These are phyloP conservation scores for Carollia perspicillata DNA, from an alignment of 2,113 vertebrate genomes.

Conservation along the genomic window DNA sequence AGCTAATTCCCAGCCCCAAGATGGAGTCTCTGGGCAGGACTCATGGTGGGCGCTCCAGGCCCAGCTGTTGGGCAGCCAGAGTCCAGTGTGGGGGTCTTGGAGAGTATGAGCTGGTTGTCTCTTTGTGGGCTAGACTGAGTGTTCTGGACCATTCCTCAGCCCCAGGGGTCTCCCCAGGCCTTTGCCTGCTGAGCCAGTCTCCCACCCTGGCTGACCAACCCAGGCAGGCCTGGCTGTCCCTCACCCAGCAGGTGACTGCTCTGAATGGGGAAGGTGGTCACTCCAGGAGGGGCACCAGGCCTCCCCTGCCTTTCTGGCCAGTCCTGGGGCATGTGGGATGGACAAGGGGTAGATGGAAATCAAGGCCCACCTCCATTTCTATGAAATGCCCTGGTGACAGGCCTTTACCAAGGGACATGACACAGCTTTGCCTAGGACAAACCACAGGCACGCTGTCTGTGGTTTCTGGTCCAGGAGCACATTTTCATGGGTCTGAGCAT, in stretches of 20 bases:
- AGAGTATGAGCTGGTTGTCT: background rate
- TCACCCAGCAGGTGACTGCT: background rate
- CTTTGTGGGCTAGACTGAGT: background rate
- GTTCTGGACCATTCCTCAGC: background rate
- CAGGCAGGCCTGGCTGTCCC: background rate
- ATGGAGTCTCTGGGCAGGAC: background rate
- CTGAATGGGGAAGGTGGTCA: background rate
- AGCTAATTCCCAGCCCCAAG: background rate
- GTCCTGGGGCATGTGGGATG: background rate
- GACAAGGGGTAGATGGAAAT: background rate
- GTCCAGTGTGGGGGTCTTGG: rapidly evolving
- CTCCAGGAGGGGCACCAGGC: background rate
- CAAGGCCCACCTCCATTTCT: background rate
- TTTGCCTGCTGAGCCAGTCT: too few relatives aligned
- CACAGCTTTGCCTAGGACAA: background rate
- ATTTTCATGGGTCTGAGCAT: background rate
- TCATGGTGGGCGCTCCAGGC: too few relatives aligned
- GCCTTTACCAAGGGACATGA: background rate
- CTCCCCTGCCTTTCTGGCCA: background rate
- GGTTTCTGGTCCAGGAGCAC: background rate
- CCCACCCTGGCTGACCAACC: too few relatives aligned
- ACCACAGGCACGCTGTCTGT: background rate
- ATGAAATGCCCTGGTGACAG: background rate
- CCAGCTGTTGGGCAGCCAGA: background rate
- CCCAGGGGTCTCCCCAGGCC: background rate